Base-by-base conservation (phyloP, 2,888 invertebrate genomes). In the Liopterus haemorrhoidalis region DNA sequence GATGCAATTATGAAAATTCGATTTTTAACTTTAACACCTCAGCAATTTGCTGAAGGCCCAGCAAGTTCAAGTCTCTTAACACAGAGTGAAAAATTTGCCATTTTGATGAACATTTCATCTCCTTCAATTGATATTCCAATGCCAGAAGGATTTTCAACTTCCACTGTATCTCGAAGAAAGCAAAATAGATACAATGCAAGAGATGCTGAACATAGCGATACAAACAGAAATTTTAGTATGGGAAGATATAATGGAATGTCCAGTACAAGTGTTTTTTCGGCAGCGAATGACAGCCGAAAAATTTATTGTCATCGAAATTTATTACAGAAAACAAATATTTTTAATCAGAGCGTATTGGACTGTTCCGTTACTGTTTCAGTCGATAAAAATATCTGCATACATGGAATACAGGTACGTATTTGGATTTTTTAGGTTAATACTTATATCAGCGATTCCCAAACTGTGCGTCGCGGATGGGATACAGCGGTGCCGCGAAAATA, bases 1-100 rank as follows among this genome's bases (percentile, higher is more conserved):
- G 76, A 79, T 55, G 82, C 82, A 0, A 71, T 88, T 1, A 79
- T 79, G 59, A 85, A 87, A 67, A 81, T 90, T 48, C 75, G 88
- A 16, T 89, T 89, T 67, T 71, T 89, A 8, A 86, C 85, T 0
- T 69, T 90, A 53, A 79, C 80, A 0, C 84, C 88, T 0, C 81
- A 85, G 61, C 83, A 88, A 68, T 89, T 90, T 64, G 87, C 89
- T 1, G 84, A 85, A 57, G 85, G 86, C 0, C 86, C 88, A 0
- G 87, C 85, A 0, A 74, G 80, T 37, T 87, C 87, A 9, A 69
- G 73, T n/a, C 68, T 89, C 5, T 71, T 90, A 18, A 75, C 80
- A 0, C 81, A 86, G 64, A 75, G 84, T 1, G 89, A 90, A 62
- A 81, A 86, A 9, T 82, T 87, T 59, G 79, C 85, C 0, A 82